Conservation (phyloP, 2,888 invertebrate genomes). For the Adelognathus sp. region DNA sequence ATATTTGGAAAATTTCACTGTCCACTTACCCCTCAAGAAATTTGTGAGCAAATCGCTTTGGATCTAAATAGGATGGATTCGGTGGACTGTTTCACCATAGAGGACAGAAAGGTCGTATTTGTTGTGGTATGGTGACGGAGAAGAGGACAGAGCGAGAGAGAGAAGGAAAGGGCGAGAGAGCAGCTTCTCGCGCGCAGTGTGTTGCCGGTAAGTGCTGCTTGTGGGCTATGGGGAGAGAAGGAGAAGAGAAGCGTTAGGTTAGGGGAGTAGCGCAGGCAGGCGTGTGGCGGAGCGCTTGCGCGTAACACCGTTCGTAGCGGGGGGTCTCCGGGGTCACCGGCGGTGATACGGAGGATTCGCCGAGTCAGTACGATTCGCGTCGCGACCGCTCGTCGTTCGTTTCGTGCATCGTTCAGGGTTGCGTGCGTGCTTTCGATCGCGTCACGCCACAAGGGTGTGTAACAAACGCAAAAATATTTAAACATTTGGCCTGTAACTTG, state of each 20-base stretch:
- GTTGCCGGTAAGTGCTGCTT: slow-evolving; percentile 13
- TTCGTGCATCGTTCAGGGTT: slow-evolving; percentile 25
- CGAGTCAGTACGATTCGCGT: slow-evolving; percentile 77
- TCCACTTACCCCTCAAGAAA: too few species aligned
- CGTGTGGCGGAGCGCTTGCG: slow-evolving; percentile 73
- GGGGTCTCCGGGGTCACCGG: slow-evolving; percentile 63
- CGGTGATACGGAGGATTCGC: slow-evolving; percentile 71
- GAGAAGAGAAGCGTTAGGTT: too few species aligned
- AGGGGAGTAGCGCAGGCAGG: too few species aligned
- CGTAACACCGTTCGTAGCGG: slow-evolving; percentile 64
- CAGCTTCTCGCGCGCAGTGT: background rate
- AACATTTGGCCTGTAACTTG: too few species aligned
- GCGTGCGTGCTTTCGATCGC: slow-evolving; percentile 59
- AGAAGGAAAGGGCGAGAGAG: too few species aligned
- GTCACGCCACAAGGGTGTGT: slow-evolving; percentile 45
- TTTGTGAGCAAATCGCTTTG: too few species aligned
- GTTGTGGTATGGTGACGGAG: too few species aligned
- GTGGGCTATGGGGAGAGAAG: slow-evolving; percentile 47
- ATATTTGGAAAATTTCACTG: too few species aligned
- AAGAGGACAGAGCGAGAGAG: too few species aligned
- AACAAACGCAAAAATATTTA: slow-evolving; percentile 6
- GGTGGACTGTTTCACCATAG: background rate
- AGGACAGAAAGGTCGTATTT: background rate
- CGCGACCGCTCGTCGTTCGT: slow-evolving; percentile 66
- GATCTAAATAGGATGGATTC: too few species aligned